Conservation (phyloP, 2,797 vertebrate genomes). For the Gila robusta region DNA sequence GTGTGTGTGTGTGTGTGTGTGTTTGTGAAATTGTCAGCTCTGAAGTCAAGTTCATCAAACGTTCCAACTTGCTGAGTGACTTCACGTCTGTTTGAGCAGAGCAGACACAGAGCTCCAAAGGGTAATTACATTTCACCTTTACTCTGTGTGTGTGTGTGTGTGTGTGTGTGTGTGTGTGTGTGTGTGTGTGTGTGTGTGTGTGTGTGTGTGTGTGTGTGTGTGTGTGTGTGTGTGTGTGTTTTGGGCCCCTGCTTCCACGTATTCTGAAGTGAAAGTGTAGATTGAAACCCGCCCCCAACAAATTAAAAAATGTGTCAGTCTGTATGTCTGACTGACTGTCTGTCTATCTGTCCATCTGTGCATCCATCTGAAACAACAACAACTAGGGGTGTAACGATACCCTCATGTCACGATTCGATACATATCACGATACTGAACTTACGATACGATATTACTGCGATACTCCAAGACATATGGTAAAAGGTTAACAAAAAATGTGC, state of each 20-base stretch:
- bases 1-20: constrained; percentile 39
- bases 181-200: constrained; percentile 35
- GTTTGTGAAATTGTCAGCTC: constrained; percentile 43
- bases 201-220: constrained; percentile 7
- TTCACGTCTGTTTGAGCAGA: constrained; percentile 63
- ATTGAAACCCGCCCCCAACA: neutral
- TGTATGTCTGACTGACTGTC: neutral
- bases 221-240: neutral
- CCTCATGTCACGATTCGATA: no score
- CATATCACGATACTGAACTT: no score
- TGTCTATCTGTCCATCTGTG: neutral
- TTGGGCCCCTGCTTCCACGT: neutral
- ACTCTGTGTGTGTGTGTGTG: constrained; percentile 30
- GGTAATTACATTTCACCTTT: constrained; percentile 76
- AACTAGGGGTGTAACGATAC: no score
- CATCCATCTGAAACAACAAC: neutral
- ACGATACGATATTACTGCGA: no score
- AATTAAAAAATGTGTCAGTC: neutral
- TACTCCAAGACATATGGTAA: no score
- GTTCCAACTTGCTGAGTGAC: constrained; percentile 50
- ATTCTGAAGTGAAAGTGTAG: neutral
- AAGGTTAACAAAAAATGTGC: no score
- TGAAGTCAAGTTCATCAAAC: constrained; percentile 63
- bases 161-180: constrained; percentile 34
- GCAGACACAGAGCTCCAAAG: constrained; percentile 66